Conservation (phyloP, 2,113 vertebrate genomes). For the Perognathus longimembris region DNA sequence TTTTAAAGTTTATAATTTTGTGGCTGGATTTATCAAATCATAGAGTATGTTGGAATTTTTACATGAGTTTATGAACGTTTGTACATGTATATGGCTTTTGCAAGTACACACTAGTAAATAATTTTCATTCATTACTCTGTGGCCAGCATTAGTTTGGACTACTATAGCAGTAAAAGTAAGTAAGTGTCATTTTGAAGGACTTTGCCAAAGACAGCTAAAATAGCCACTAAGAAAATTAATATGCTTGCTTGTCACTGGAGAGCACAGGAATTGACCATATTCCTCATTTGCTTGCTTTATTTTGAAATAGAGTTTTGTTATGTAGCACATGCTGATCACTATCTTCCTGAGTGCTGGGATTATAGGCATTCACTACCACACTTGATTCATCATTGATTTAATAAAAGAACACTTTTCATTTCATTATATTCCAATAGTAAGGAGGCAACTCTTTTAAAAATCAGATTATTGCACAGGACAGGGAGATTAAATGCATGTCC, state of each 20-base stretch:
- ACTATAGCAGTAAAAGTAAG: neutral
- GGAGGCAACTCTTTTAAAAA: slow-evolving; percentile 18
- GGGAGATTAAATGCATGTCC: neutral
- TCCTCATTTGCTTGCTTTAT: neutral
- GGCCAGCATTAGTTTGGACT: neutral
- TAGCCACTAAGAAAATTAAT: slow-evolving; percentile 46
- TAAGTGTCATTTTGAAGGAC: slow-evolving; percentile 38
- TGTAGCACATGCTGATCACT: neutral
- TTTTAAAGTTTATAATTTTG: slow-evolving; percentile 49
- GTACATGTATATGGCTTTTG: neutral
- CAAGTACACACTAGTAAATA: slow-evolving; percentile 24
- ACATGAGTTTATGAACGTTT: neutral
- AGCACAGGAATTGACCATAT: neutral
- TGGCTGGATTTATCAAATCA: slow-evolving; percentile 30
- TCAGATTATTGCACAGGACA: slow-evolving; percentile 22
- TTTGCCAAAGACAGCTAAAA: slow-evolving; percentile 2
- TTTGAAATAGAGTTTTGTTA: neutral
- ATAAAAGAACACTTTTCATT: neutral
- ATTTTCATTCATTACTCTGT: slow-evolving; percentile 27
- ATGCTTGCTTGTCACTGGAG: neutral
- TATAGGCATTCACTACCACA: neutral
- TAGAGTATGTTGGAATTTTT: neutral
- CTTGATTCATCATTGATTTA: neutral
- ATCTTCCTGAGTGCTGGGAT: neutral
- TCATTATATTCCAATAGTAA: slow-evolving; percentile 11